A percentile compares a stretch with the other conserved stretches of the same genome.
phyloP scores from a whole-genome alignment of 2,113 vertebrate genomes.

The Dicaeum eximium region DNA sequence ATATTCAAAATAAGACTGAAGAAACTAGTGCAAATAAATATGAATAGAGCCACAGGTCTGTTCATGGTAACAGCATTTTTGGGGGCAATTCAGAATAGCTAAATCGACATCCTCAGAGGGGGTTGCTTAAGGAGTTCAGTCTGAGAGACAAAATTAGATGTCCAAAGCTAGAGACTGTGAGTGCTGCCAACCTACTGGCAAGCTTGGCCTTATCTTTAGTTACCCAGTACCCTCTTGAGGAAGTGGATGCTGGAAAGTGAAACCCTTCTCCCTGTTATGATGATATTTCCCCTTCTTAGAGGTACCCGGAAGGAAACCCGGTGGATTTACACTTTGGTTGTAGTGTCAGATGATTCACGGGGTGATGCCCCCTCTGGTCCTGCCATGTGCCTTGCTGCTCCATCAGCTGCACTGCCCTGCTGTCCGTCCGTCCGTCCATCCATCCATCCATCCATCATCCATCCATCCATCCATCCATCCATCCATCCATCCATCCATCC shows the following conservation, averaged over 20 bases:
- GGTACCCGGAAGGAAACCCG: not conserved
- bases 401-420: not conserved
- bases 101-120: not conserved
- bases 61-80: not conserved
- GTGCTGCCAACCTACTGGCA: not conserved
- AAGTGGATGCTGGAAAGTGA: not conserved
- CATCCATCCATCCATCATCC: not conserved
- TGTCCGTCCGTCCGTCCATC: not conserved
- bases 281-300: not conserved
- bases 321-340: not conserved
- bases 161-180: not conserved
- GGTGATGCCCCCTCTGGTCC: not conserved
- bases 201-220: not conserved
- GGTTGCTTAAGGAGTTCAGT: not conserved
- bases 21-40: not conserved
- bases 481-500: not conserved
- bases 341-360: not conserved
- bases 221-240: not conserved
- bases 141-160: not conserved
- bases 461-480: not conserved
- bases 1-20: not conserved
- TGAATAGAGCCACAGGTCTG: not conserved
- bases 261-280: not conserved
- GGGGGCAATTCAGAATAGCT: not conserved
- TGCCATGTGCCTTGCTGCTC: not conserved